Conservation (phyloP, 1,140 invertebrate species). For the Drosophila mayri region DNA sequence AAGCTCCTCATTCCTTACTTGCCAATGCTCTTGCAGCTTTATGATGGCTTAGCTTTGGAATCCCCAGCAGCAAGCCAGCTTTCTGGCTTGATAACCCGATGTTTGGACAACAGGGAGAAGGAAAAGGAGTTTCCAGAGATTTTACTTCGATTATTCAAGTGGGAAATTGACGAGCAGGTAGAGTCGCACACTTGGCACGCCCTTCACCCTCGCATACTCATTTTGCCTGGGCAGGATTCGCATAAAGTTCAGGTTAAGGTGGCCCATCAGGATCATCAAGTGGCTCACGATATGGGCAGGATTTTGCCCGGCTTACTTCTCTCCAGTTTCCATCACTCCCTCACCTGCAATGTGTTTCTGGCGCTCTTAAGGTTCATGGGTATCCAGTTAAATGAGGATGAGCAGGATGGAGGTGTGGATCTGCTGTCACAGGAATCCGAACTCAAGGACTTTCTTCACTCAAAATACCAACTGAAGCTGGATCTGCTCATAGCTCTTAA, state of each 20-base stretch:
- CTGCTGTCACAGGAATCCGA: constrained; percentile 67
- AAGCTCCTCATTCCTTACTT: constrained; percentile 52
- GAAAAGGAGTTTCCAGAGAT: constrained; percentile 48
- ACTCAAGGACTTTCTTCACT: constrained; percentile 57
- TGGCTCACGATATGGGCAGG: constrained; percentile 29
- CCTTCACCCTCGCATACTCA: constrained; percentile 51
- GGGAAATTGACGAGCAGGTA: constrained; percentile 7
- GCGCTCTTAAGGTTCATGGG: constrained; percentile 51
- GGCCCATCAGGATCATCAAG: constrained; percentile 21
- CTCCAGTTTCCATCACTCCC: constrained; percentile 44
- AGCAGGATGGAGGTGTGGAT: constrained; percentile 26
- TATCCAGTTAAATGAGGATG: constrained; percentile 8
- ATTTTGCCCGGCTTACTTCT: constrained; percentile 49
- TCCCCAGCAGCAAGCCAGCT: constrained; percentile 15
- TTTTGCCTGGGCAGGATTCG: constrained; percentile 13
- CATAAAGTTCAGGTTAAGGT: constrained; percentile 45
- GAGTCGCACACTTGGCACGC: constrained; percentile 22
- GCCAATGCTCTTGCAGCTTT: constrained; percentile 63
- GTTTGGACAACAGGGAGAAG: constrained; percentile 62
- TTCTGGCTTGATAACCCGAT: constrained; percentile 47
- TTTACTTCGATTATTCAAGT: constrained; percentile 43
- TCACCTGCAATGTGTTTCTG: constrained; percentile 72
- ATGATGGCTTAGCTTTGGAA: constrained; percentile 42
- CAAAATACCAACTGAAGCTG: constrained; percentile 66
- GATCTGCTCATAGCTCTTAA: constrained; percentile 68